A percentile compares a stretch with the other conserved stretches of the same genome.
Evolutionary conservation across 2,888 invertebrate genomes (phyloP).

Genomic region (Opisthograptis luteolata): DNA sequence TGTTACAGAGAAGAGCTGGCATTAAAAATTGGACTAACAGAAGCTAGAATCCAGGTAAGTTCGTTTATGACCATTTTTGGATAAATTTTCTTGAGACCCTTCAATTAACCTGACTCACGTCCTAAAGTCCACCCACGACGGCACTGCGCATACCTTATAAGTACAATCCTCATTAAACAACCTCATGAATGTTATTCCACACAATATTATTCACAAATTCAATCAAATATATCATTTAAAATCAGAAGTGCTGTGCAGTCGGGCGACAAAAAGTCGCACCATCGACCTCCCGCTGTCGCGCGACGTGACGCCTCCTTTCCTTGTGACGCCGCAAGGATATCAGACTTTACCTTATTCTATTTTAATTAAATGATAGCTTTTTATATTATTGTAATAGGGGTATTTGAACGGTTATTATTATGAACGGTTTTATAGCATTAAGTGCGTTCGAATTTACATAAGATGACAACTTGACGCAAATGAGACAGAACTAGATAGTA

Average conservation of each 20-base stretch:
- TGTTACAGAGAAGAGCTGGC: conserved; percentile 96
- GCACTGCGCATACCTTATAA: conserved; percentile 15
- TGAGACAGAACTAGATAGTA: conserved; percentile 16
- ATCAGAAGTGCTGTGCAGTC: conserved; percentile 31
- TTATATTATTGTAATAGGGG: conserved; percentile 26
- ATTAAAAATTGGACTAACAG: conserved; percentile 96
- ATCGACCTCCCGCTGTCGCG: conserved; percentile 52
- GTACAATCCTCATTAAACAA: conserved; percentile 21
- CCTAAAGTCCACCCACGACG: conserved; percentile 25
- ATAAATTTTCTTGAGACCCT: not conserved
- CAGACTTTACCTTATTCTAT: conserved; percentile 30
- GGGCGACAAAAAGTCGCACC: conserved; percentile 65
- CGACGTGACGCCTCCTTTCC: conserved; percentile 46
- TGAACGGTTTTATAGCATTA: conserved; percentile 16
- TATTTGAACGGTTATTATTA: conserved; percentile 16
- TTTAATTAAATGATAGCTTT: conserved; percentile 30
- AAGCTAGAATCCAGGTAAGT: conserved; percentile 96
- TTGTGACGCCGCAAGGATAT: conserved; percentile 28
- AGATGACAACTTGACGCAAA: conserved; percentile 27
- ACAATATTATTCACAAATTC: conserved; percentile 35
- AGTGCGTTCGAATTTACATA: conserved; percentile 25
- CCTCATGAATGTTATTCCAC: conserved; percentile 31
- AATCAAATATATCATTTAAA: conserved; percentile 42
- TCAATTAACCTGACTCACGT: not conserved
- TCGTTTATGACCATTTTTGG: not conserved